Evolutionary conservation across 2,888 invertebrate genomes (phyloP), one percentile per base, ranked within the genome.

Genomic region (Girardia tigrina): DNA sequence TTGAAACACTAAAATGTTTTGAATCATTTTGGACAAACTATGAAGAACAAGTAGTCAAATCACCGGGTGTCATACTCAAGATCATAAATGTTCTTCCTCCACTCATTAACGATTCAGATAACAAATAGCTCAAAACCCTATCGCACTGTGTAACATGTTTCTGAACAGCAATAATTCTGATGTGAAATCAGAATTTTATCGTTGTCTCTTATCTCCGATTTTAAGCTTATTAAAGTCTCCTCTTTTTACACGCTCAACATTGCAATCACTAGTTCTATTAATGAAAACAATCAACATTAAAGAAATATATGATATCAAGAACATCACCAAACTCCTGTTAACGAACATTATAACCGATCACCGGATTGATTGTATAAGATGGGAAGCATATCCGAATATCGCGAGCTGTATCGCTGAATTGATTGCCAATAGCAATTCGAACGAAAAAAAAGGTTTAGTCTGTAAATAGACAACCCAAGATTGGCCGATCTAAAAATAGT

Each of bases 41-140:
- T n/a, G 56, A 56, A 56, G 56, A 56, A 56, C 56, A 56, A 16
- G 56, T 56, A 56, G 23, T 56, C 4, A 56, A 56, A 8, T 56
- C 56, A n/a, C 23, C 78, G 75, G 86, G 87, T 4, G 85, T 90
- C 78, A 88, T 88, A 76, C 88, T 90, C 26, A 89, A 89, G 79
- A 87, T 93, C 78, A 85, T 94, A 74, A 88, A 88, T 76, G 95
- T 97, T 85, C 87, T 95, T 80, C 92, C 94, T 12, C 89, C 92
- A 14, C 86, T 98, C 74, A 88, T 98, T 78, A 91, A 89, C 81
- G 98, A 98, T 85, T 88, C 90, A 70, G 98, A 98, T 86, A 99
- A 78, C 94, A 97, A 85, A 93, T 98, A 80, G 93, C 95, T 72
- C 95, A 95, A 86, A 56, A 56, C 56, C n/a, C 56, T 4, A 56